These are phyloP conservation scores for Eretmochelys imbricata DNA, from an alignment of 2,113 vertebrate species.

Conservation along the genomic window DNA sequence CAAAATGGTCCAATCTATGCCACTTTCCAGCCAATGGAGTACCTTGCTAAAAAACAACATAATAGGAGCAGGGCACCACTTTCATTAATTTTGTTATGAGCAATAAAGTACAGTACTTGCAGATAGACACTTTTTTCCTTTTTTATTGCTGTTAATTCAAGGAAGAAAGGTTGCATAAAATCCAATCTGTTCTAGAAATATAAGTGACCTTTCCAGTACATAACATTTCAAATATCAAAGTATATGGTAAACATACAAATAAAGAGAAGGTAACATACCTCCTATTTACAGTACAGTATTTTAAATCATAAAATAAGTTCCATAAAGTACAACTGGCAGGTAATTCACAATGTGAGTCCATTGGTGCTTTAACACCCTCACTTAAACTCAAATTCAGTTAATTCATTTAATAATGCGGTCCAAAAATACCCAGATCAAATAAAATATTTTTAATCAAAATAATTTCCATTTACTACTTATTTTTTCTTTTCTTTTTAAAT, in stretches of 20 bases:
- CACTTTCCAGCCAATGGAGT: background rate
- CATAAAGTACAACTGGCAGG: slow-evolving; percentile 82
- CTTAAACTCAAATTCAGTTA: slow-evolving; percentile 77
- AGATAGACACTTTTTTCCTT: slow-evolving; percentile 68
- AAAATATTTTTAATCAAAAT: slow-evolving; percentile 86
- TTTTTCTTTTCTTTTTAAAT: slow-evolving; percentile 80
- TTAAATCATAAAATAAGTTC: slow-evolving; percentile 87
- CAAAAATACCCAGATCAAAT: slow-evolving; percentile 88
- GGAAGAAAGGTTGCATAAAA: slow-evolving; percentile 93
- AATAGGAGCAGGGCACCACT: background rate
- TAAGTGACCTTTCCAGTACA: slow-evolving; percentile 94
- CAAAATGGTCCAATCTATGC: background rate
- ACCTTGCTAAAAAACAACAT: background rate
- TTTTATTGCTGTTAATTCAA: slow-evolving; percentile 97
- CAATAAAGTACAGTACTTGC: slow-evolving; percentile 57
- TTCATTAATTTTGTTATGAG: background rate
- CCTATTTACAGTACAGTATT: slow-evolving; percentile 91
- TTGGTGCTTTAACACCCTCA: slow-evolving; percentile 79
- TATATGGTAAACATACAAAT: slow-evolving; percentile 95
- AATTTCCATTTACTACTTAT: slow-evolving; percentile 81
- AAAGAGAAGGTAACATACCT: slow-evolving; percentile 86
- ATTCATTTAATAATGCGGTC: slow-evolving; percentile 82
- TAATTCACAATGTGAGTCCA: slow-evolving; percentile 78
- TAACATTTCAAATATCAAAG: slow-evolving; percentile 93
- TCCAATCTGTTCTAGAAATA: slow-evolving; percentile 95